Conservation (phyloP, 1,140 invertebrate genomes). For the Cheumatopsyche charites region DNA sequence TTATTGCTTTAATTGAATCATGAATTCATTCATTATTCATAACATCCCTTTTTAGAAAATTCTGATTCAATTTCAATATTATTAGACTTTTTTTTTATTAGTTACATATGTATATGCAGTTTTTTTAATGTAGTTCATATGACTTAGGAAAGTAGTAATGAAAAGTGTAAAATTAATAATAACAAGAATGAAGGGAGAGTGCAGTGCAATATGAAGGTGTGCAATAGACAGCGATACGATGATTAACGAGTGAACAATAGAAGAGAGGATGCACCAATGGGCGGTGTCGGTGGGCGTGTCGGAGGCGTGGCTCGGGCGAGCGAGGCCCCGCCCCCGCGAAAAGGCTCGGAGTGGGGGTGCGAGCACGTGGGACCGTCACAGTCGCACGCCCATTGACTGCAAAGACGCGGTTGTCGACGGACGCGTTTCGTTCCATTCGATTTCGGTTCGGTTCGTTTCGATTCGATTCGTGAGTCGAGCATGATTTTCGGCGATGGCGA, state of each 20-base stretch:
- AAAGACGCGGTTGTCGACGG: conserved; percentile 8
- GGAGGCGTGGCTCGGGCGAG: neutral
- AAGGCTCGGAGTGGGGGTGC: conserved; percentile 5
- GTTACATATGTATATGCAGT: no score
- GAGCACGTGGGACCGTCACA: neutral
- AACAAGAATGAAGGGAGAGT: no score
- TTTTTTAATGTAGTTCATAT: no score
- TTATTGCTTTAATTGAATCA: no score
- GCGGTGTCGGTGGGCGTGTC: neutral
- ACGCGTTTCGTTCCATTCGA: neutral
- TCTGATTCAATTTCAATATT: no score
- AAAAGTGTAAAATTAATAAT: no score
- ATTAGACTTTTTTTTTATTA: no score
- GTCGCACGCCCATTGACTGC: conserved; percentile 18
- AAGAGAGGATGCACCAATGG: neutral
- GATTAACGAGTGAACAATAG: conserved; percentile 21
- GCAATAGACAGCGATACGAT: no score
- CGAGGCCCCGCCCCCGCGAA: neutral
- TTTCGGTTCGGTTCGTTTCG: neutral
- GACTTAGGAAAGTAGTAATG: no score
- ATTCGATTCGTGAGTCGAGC: neutral
- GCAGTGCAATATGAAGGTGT: no score
- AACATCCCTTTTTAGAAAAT: no score
- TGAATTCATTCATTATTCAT: no score
- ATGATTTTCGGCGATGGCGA: neutral